A percentile compares a stretch with the other conserved stretches of the same genome.
Evolutionary conservation across 2,113 vertebrate genomes (phyloP).

Genomic region (Syngnathus scovelli): DNA sequence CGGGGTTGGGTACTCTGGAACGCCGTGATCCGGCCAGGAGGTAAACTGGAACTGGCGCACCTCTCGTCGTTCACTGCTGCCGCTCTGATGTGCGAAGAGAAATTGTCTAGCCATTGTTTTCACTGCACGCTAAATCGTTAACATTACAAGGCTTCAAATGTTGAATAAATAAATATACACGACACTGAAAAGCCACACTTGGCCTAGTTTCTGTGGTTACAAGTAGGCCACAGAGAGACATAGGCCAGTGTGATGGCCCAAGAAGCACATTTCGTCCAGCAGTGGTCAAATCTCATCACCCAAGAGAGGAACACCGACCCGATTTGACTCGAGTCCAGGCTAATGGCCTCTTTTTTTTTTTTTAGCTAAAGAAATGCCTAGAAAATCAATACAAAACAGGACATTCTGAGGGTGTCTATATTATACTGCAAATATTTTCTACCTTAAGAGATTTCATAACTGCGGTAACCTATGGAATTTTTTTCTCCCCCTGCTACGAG

Average conservation of each 20-base stretch:
- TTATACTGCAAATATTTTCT: neutral
- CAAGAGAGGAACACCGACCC: conserved; percentile 41
- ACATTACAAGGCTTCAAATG: conserved; percentile 25
- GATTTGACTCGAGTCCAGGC: conserved; percentile 36
- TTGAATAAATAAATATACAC: conserved; percentile 15
- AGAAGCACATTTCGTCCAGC: conserved; percentile 55
- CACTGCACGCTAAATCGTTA: too few relatives aligned
- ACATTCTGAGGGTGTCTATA: neutral
- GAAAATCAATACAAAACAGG: conserved; percentile 11
- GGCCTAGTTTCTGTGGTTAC: conserved; percentile 58
- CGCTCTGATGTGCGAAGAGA: conserved; percentile 70
- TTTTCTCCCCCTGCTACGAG: neutral
- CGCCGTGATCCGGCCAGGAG: conserved; percentile 92
- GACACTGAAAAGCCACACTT: conserved; percentile 40
- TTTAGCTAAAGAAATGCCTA: neutral
- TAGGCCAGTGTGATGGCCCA: conserved; percentile 36
- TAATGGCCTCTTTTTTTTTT: conserved; percentile 25
- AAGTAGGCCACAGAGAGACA: conserved; percentile 60
- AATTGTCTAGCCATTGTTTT: too few relatives aligned
- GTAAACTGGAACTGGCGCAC: conserved; percentile 99
- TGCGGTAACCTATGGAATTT: neutral
- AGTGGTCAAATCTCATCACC: conserved; percentile 48
- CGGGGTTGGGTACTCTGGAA: conserved; percentile 93
- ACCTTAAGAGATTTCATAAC: neutral
- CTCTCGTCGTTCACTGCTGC: conserved; percentile 90